Evolutionary conservation across 2,113 vertebrate genomes (phyloP).

Genomic region (Megaleporinus macrocephalus): DNA sequence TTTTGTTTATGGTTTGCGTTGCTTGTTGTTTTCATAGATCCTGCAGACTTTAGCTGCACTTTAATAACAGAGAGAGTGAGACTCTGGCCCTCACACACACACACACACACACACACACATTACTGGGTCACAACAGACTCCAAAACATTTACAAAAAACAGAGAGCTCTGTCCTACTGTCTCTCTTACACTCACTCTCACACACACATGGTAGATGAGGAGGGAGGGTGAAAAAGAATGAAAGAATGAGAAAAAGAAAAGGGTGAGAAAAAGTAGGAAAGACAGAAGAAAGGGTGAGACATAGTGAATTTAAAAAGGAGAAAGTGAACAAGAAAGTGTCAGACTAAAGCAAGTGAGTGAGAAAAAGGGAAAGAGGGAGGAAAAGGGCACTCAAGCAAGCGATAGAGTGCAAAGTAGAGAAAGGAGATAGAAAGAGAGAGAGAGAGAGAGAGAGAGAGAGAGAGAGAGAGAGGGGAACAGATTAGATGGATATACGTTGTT

Average conservation of each 20-base stretch:
- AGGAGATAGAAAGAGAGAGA: neutral
- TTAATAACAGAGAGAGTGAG: constrained; percentile 20
- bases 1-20: constrained; percentile 21
- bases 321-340: neutral
- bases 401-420: too few species aligned
- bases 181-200: constrained; percentile 13
- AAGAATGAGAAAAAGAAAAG: neutral
- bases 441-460: neutral
- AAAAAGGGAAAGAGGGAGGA: neutral
- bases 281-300: neutral
- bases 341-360: too few species aligned
- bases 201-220: constrained; percentile 35
- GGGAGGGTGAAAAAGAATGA: neutral
- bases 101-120: constrained; percentile 1
- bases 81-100: neutral
- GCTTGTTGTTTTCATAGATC: constrained; percentile 41
- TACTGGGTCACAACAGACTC: constrained; percentile 15
- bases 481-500: neutral
- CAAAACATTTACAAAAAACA: constrained; percentile 38
- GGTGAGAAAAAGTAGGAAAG: neutral
- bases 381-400: too few species aligned
- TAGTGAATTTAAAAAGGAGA: neutral
- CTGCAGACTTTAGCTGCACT: neutral
- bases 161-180: too few species aligned
- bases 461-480: constrained; percentile 2